Percentiles rank a stretch among this genome's conserved stretches.
These are phyloP conservation scores for Lynx canadensis DNA, from an alignment of 2,113 vertebrate species.

Conservation along the genomic window DNA sequence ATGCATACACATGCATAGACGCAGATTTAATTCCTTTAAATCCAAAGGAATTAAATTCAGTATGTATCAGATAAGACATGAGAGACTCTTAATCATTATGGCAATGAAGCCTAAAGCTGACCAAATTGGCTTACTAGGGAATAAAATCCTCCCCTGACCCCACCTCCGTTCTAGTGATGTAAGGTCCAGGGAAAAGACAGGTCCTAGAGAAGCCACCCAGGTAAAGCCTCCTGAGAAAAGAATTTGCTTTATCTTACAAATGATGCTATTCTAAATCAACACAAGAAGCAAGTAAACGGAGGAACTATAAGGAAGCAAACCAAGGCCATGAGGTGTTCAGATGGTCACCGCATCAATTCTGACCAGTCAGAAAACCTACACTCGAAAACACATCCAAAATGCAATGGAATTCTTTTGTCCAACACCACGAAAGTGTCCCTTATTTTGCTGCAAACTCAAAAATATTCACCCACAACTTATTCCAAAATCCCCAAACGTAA, in stretches of 20 bases:
- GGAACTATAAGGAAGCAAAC: neutral
- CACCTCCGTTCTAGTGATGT: neutral
- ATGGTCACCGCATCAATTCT: neutral
- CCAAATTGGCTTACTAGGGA: neutral
- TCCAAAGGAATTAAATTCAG: slow-evolving; percentile 38
- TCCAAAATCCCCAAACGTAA: neutral
- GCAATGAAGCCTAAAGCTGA: slow-evolving; percentile 31
- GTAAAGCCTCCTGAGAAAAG: slow-evolving; percentile 20
- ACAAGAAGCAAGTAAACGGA: neutral
- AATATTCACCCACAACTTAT: neutral
- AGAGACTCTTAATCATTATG: slow-evolving; percentile 30
- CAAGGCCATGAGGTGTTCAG: neutral
- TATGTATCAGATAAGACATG: neutral
- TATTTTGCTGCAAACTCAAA: slow-evolving; percentile 27
- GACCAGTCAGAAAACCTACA: slow-evolving; percentile 13
- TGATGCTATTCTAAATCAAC: slow-evolving; percentile 7
- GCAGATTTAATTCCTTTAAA: no score
- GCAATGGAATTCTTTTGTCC: neutral
- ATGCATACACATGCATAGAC: neutral
- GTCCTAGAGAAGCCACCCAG: neutral
- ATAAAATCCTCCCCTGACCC: neutral
- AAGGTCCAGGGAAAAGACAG: neutral
- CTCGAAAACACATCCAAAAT: slow-evolving; percentile 11
- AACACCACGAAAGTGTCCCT: neutral
- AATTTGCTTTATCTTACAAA: slow-evolving; percentile 19